Percentiles rank a stretch among this genome's conserved stretches.
These are phyloP conservation scores for Tenodera sinensis DNA, from an alignment of 2,888 invertebrate genomes.

Conservation along the genomic window DNA sequence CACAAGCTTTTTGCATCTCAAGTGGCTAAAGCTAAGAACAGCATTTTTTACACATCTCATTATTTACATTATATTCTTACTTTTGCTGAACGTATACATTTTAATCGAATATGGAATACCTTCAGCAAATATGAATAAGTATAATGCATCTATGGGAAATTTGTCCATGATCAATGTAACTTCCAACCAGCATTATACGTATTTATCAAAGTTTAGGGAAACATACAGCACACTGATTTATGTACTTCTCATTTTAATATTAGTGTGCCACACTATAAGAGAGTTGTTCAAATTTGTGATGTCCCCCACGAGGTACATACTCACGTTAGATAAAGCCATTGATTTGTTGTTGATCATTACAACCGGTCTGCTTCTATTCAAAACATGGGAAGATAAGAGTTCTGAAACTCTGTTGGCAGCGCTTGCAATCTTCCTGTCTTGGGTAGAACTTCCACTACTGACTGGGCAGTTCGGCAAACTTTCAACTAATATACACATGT, in stretches of 20 bases:
- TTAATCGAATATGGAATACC: constrained; percentile 55
- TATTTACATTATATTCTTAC: constrained; percentile 65
- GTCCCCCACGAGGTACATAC: neutral
- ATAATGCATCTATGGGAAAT: neutral
- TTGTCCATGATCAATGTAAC: neutral
- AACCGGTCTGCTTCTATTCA: neutral
- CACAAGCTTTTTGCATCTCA: constrained; percentile 73
- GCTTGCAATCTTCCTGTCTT: constrained; percentile 67
- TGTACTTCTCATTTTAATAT: neutral
- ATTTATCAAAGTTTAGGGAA: neutral
- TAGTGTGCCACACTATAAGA: neutral
- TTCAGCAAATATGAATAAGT: no score
- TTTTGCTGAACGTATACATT: constrained; percentile 65
- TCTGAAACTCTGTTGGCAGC: constrained; percentile 43
- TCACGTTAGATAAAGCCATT: constrained; percentile 39
- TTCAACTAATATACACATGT: constrained; percentile 78
- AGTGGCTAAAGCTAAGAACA: constrained; percentile 74
- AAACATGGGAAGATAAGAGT: neutral
- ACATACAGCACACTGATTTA: neutral
- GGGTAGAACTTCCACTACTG: constrained; percentile 70
- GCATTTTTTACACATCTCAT: constrained; percentile 69
- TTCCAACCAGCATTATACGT: neutral
- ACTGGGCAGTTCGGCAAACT: constrained; percentile 75
- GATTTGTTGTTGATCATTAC: constrained; percentile 41
- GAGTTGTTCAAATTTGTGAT: constrained; percentile 1